phyloP scores from a whole-genome alignment of 2,888 invertebrate species.

The Carterocephalus palaemon region DNA sequence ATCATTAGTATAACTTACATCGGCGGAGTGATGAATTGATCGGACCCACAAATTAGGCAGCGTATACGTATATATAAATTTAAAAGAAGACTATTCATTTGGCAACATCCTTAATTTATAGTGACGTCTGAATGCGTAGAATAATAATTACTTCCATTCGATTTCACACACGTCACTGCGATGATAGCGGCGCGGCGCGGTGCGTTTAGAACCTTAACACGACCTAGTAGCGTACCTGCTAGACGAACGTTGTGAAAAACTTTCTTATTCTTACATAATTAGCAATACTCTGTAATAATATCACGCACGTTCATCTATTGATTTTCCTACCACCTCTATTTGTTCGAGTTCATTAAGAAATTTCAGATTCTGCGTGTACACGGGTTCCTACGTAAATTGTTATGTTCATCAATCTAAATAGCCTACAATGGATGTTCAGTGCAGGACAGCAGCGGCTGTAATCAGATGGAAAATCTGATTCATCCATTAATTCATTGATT shows the following conservation, averaged over 20 bases:
- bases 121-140: slow-evolving; percentile 46
- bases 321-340: background rate
- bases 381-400: too few species aligned
- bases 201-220: slow-evolving; percentile 20
- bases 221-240: slow-evolving; percentile 13
- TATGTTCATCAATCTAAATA: too few species aligned
- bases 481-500: too few species aligned
- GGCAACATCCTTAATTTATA: slow-evolving; percentile 48
- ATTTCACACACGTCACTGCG: slow-evolving; percentile 53
- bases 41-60: slow-evolving; percentile 13
- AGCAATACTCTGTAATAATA: slow-evolving; percentile 14
- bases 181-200: slow-evolving; percentile 26
- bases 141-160: slow-evolving; percentile 58
- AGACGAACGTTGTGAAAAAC: slow-evolving; percentile 15
- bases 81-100: slow-evolving; percentile 31
- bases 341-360: too few species aligned
- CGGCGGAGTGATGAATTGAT: too few species aligned
- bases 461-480: too few species aligned
- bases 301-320: slow-evolving; percentile 13
- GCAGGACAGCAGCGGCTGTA: too few species aligned
- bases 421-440: too few species aligned
- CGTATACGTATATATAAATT: slow-evolving; percentile 29
- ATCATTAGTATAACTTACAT: too few species aligned
- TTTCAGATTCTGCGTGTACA: too few species aligned
- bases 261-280: slow-evolving; percentile 24